These are phyloP conservation scores for Chironomus tentans DNA, from an alignment of 2,888 invertebrate species.

Conservation along the genomic window DNA sequence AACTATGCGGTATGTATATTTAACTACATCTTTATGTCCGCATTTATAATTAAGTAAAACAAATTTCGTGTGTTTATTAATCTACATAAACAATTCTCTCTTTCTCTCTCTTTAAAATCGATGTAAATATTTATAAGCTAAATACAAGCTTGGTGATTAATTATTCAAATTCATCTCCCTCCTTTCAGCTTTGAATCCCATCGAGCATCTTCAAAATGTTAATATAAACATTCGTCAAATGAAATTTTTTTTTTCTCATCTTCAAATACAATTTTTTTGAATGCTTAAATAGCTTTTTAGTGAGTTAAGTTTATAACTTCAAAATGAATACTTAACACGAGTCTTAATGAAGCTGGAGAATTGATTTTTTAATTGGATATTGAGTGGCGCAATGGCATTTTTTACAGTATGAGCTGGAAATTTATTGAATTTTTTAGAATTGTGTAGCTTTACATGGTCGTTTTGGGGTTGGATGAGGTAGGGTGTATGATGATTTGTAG, in stretches of 20 bases:
- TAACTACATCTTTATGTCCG: conserved; percentile 13
- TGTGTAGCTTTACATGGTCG: neutral
- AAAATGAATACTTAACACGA: conserved; percentile 18
- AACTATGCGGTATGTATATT: conserved; percentile 4
- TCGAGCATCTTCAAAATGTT: neutral
- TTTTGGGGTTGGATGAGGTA: too few species aligned
- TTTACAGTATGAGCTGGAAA: neutral
- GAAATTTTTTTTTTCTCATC: neutral
- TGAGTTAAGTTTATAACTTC: neutral
- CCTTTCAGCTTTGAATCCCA: neutral
- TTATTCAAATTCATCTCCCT: conserved; percentile 19
- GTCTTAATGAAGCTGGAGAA: conserved; percentile 5
- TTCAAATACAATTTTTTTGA: neutral
- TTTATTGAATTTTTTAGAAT: neutral
- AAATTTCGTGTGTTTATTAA: conserved; percentile 25
- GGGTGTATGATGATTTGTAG: too few species aligned
- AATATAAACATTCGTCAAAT: conserved; percentile 10
- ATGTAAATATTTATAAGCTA: conserved; percentile 26
- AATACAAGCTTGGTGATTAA: conserved; percentile 19
- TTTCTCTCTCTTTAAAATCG: too few species aligned
- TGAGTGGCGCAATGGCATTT: neutral
- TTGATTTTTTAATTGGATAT: conserved; percentile 2
- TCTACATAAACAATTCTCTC: conserved; percentile 18
- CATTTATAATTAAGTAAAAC: conserved; percentile 14
- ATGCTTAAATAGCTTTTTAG: neutral